phyloP scores from a whole-genome alignment of 1,140 invertebrate genomes.

The Drosophila subobscura region DNA sequence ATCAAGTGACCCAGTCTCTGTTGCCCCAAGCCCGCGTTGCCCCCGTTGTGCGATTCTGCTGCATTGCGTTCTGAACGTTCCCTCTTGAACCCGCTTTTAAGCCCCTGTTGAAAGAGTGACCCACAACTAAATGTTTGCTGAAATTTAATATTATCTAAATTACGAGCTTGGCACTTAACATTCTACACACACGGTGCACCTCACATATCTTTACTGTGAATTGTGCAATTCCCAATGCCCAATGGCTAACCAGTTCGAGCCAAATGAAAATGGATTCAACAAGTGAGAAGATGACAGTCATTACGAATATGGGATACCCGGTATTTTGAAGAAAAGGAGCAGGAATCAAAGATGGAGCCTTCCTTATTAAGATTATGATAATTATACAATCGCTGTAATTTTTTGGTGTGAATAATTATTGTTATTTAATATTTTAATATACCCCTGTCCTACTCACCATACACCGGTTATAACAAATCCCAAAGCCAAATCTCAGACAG shows the following conservation, averaged over 20 bases:
- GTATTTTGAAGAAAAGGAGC: no score
- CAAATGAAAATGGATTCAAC: slow-evolving; percentile 32
- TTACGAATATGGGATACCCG: no score
- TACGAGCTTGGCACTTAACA: slow-evolving; percentile 30
- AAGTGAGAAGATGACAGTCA: background rate
- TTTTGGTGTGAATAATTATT: no score
- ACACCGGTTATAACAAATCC: no score
- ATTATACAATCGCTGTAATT: no score
- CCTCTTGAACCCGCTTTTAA: background rate
- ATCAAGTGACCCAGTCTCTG: slow-evolving; percentile 63
- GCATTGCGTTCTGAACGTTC: no score
- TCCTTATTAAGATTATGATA: no score
- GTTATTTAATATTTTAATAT: no score
- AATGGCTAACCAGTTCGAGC: slow-evolving; percentile 21
- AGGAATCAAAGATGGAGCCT: no score
- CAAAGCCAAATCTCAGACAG: no score
- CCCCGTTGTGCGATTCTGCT: no score
- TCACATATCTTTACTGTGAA: background rate
- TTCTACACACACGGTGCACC: background rate
- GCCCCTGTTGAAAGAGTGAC: slow-evolving; percentile 16
- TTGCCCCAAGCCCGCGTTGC: slow-evolving; percentile 5
- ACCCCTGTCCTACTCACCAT: no score
- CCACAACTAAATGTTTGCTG: slow-evolving; percentile 31
- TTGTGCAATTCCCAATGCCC: slow-evolving; percentile 24
- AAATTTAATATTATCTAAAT: slow-evolving; percentile 41